Base-by-base conservation (phyloP, 1,140 invertebrate species). In the Drosophila murphyi region DNA sequence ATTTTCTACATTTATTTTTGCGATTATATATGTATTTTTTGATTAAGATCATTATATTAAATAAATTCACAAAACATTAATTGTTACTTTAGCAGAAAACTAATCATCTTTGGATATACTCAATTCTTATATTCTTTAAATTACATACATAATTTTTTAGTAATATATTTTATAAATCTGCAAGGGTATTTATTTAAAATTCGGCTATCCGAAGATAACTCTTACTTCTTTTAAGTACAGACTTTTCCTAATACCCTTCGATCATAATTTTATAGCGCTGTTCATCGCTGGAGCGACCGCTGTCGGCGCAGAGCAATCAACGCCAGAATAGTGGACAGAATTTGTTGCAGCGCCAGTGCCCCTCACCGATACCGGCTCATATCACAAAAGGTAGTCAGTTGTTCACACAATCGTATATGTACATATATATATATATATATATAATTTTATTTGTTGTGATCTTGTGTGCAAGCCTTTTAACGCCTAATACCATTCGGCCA, bases 201-300 rank as follows among this genome's bases (percentile, higher is more conserved):
- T 20, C 20, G 20, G 20, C 20, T 20, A 20, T 20, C 20, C 20
- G 20, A 20, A 20, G 20, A 20, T 20, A 20, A 20, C 1, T 1
- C 20, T 20, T 1, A 1, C 20, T 20, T 2, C 35, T 55, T 2
- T 4, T 37, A 20, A 39, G 3, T 8, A 0, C 5, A 39, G 12
- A 60, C 1, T 1, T n/a, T 10, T 60, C 6, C 57, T 48, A 60
- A 60, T 48, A 6, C 29, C 8, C 10, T 12, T 48, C 28, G 3
- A 55, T 63, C 32, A 7, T 39, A 5, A 2, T 20, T 1, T 92
- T 94, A 12, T 94, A 96, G 94, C 94, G 97, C 81, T 97, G 96
- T 92, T 97, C 96, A n/a, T 97, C 96, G 43, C 93, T 96, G 76
- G 96, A 96, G 93, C 94, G 96, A 45, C 96, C 96, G 2, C 92